Conservation (phyloP, 2,113 vertebrate genomes). For the Coreoperca whiteheadi region DNA sequence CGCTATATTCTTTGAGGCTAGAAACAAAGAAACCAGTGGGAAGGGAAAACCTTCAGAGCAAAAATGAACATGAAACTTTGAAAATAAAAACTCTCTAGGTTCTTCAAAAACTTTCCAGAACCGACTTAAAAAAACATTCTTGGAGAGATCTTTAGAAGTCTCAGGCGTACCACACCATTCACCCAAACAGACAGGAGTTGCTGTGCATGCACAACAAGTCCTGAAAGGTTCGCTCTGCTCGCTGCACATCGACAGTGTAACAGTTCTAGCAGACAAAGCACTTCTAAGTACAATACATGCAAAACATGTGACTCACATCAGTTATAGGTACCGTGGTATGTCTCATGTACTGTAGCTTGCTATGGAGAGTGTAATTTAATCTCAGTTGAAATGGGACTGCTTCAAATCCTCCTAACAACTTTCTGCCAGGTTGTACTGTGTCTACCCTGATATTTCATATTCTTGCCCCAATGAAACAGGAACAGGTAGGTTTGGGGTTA, state of each 20-base stretch:
- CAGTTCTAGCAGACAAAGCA: conserved; percentile 39
- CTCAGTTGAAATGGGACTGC: background rate
- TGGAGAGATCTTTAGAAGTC: conserved; percentile 62
- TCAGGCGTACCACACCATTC: conserved; percentile 31
- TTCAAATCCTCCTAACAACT: background rate
- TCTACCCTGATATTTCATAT: background rate
- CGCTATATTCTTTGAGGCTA: conserved; percentile 20
- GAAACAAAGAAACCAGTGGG: conserved; percentile 42
- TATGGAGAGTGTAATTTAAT: conserved; percentile 1
- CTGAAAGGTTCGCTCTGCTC: conserved; percentile 43
- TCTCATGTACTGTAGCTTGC: background rate
- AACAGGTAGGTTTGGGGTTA: background rate
- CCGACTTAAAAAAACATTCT: conserved; percentile 44
- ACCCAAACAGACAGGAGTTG: conserved; percentile 54
- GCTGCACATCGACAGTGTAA: conserved; percentile 27
- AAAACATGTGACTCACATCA: conserved; percentile 14
- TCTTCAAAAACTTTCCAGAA: conserved; percentile 59
- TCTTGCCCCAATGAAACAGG: background rate
- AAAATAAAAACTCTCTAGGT: conserved; percentile 55
- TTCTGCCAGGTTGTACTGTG: background rate
- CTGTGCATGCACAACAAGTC: conserved; percentile 65
- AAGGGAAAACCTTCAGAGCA: conserved; percentile 15
- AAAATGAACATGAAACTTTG: conserved; percentile 58
- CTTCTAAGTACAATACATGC: conserved; percentile 18
- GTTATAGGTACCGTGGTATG: background rate